These are phyloP conservation scores for Prosapia bicincta DNA, from an alignment of 2,888 invertebrate genomes.

Conservation along the genomic window DNA sequence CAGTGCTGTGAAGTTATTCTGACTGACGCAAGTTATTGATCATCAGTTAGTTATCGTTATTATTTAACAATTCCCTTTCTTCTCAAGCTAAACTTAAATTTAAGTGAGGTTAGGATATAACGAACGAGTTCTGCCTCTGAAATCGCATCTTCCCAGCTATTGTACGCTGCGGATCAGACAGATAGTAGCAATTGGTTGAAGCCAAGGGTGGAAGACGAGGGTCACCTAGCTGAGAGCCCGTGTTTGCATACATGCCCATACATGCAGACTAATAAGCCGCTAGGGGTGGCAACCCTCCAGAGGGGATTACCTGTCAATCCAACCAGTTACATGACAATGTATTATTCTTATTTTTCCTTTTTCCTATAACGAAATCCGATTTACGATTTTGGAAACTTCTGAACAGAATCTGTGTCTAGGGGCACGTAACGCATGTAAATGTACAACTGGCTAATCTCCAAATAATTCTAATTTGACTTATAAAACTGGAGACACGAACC, in stretches of 20 bases:
- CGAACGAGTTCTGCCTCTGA: too few species aligned
- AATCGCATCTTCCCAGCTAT: background rate
- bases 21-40: too few species aligned
- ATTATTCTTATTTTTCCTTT: background rate
- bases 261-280: conserved; percentile 5
- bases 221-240: background rate
- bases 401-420: too few species aligned
- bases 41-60: too few species aligned
- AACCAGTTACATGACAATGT: background rate
- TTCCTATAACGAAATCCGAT: background rate
- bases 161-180: background rate
- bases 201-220: conserved; percentile 1
- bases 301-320: background rate
- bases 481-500: too few species aligned
- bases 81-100: too few species aligned
- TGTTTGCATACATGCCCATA: conserved; percentile 28
- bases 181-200: background rate
- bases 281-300: background rate
- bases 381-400: background rate
- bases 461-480: too few species aligned
- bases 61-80: too few species aligned
- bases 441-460: too few species aligned
- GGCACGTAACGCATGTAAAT: too few species aligned
- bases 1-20: too few species aligned
- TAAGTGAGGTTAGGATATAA: too few species aligned